Evolutionary conservation across 2,888 invertebrate genomes (phyloP).

Genomic region (Gerosis bhagava): DNA sequence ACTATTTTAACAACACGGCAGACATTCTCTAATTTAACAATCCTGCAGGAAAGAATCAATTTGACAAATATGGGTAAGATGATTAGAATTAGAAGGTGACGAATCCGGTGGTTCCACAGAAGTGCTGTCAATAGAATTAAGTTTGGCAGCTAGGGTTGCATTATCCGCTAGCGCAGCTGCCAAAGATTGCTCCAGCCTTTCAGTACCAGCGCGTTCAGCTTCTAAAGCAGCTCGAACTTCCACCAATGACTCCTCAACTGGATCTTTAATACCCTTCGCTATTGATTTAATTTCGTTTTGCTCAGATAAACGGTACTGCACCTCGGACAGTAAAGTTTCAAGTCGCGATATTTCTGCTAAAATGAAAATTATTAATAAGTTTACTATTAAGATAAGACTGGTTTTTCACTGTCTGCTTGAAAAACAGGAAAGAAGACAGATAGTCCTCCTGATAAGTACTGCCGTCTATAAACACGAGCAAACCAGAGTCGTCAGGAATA

Average conservation of each 20-base stretch:
- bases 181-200: slow-evolving; percentile 57
- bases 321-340: slow-evolving; percentile 48
- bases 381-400: no score
- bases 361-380: no score
- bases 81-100: slow-evolving; percentile 36
- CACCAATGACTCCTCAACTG: slow-evolving; percentile 45
- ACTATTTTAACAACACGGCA: no score
- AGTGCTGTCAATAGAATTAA: slow-evolving; percentile 48
- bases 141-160: slow-evolving; percentile 50
- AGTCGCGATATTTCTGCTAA: slow-evolving; percentile 63
- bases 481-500: no score
- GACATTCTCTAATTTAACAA: slow-evolving; percentile 37
- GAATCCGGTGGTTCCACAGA: slow-evolving; percentile 30
- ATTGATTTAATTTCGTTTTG: slow-evolving; percentile 29
- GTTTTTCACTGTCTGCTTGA: no score
- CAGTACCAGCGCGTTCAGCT: slow-evolving; percentile 57
- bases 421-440: no score
- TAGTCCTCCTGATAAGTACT: no score
- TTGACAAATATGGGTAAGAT: slow-evolving; percentile 48
- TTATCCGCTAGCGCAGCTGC: slow-evolving; percentile 64
- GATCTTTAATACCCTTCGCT: slow-evolving; percentile 32
- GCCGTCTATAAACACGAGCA: no score
- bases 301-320: slow-evolving; percentile 46
- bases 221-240: slow-evolving; percentile 58
- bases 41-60: slow-evolving; percentile 71